Base-by-base conservation (phyloP, 2,888 invertebrate genomes). In the Calephelis perditalis region DNA sequence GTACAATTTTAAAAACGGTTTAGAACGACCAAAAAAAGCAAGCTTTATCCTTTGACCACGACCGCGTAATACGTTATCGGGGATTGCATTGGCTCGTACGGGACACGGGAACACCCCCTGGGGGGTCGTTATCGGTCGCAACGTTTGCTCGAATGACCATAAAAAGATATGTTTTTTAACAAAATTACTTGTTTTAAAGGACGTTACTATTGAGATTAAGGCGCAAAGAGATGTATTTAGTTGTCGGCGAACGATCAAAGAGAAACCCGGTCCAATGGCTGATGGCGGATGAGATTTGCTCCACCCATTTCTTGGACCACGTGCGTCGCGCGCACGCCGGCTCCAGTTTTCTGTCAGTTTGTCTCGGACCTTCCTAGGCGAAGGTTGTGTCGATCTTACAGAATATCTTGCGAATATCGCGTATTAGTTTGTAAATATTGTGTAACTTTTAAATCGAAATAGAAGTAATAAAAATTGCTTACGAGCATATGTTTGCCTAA, bases 171-270 rank as follows among this genome's bases (percentile, higher is more conserved):
- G 82, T 84, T 86, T 68, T 87, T 88, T 87, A 88, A 89, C 87
- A 82, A 88, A 86, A 88, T 89, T 89, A 89, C 89, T 85, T 87
- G 87, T 88, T 89, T 89, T 89, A 87, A 88, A 87, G 88, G 83
- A 89, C 82, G 82, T 86, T 86, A 87, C 85, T 89, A 85, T 86
- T 78, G 88, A 89, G 89, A 89, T 90, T 90, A 89, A 89, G 88
- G 86, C 84, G 77, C 82, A 84, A 78, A 84, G 82, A 81, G 82
- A 86, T 82, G 83, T 89, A 84, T 87, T 88, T 87, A 89, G 88
- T 83, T 79, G 86, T 82, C 84, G 85, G 82, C 87, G 82, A 76
- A 78, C 78, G 87, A 87, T 89, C 90, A 89, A 90, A 90, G 88
- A 77, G 73, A 68, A 67, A 62, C 70, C 65, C 70, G 63, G 69